Conservation (phyloP, 2,113 vertebrate species). For the Gopherus evgoodei region DNA sequence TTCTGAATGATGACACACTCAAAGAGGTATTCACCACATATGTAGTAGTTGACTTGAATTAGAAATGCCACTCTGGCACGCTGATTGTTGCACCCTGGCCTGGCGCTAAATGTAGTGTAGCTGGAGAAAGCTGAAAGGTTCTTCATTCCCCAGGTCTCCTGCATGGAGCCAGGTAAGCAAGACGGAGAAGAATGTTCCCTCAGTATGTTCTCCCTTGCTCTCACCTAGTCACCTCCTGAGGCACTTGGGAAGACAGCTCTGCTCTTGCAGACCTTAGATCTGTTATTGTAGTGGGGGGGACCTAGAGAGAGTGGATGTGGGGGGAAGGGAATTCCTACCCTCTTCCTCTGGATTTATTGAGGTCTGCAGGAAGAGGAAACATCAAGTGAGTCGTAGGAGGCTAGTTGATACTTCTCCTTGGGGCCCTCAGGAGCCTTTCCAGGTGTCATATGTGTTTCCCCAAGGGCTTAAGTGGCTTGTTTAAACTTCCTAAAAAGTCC, state of each 20-base stretch:
- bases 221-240: neutral
- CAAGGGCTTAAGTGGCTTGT: neutral
- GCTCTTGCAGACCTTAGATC: neutral
- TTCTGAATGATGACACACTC: neutral
- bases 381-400: neutral
- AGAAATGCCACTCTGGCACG: neutral
- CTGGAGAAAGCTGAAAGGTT: neutral
- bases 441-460: neutral
- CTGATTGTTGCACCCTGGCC: neutral
- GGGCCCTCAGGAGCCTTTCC: neutral
- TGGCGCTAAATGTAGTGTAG: fast-evolving
- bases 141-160: neutral
- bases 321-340: neutral
- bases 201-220: neutral
- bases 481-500: neutral
- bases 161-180: neutral
- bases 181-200: neutral
- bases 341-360: neutral
- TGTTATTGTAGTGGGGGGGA: neutral
- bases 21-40: neutral
- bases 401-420: neutral
- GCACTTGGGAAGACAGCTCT: neutral
- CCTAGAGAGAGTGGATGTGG: neutral
- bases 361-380: neutral
- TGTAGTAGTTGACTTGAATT: neutral